A percentile compares a stretch with the other conserved stretches of the same genome.
phyloP scores from a whole-genome alignment of 1,140 invertebrate genomes.

The Sminthurinus signatus region DNA sequence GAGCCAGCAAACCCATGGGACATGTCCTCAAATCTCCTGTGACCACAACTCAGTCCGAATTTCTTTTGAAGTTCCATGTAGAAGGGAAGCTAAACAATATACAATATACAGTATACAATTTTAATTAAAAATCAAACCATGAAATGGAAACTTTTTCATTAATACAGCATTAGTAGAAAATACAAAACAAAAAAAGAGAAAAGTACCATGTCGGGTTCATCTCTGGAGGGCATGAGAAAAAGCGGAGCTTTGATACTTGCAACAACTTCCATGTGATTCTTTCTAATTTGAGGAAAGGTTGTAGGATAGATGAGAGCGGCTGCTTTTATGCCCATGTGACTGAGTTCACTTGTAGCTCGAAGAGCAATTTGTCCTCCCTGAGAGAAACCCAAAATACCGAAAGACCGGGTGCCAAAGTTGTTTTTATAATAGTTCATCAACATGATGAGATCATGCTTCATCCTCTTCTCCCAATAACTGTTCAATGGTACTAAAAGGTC shows the following conservation, averaged over 20 bases:
- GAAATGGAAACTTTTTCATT: too few species aligned
- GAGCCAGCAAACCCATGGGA: constrained; percentile 32
- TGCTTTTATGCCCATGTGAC: constrained; percentile 12
- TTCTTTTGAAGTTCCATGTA: constrained; percentile 10
- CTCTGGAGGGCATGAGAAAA: constrained; percentile 20
- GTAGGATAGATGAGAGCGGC: constrained; percentile 33
- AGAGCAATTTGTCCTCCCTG: constrained; percentile 29
- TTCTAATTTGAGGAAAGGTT: constrained; percentile 17
- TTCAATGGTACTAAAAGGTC: too few species aligned
- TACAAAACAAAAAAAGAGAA: too few species aligned
- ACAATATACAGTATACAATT: too few species aligned
- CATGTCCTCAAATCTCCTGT: constrained; percentile 32
- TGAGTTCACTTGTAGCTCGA: constrained; percentile 14
- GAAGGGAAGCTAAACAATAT: constrained; percentile 13
- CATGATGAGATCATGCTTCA: constrained; percentile 19
- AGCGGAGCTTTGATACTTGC: constrained; percentile 21
- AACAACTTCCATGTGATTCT: too few species aligned
- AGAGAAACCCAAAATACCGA: constrained; percentile 39
- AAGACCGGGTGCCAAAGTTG: neutral
- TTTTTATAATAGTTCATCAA: constrained; percentile 25
- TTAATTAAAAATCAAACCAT: too few species aligned
- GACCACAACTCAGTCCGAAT: constrained; percentile 19
- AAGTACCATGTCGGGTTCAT: constrained; percentile 37
- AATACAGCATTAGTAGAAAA: too few species aligned
- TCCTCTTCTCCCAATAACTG: constrained; percentile 16